phyloP scores from a whole-genome alignment of 2,797 vertebrate genomes.

The Periophthalmus magnuspinnatus region DNA sequence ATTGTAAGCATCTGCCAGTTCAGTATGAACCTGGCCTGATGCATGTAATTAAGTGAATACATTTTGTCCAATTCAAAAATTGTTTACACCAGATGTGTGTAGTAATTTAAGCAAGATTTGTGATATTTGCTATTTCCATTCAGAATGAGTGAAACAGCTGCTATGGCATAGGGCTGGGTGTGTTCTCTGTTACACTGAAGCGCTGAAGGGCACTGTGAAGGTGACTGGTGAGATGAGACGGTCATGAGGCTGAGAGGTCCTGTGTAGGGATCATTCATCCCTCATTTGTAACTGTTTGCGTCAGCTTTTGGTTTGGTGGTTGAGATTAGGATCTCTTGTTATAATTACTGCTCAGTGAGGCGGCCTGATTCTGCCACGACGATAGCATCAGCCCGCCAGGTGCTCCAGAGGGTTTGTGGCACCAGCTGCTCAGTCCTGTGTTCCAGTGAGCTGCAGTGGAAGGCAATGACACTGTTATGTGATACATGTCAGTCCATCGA shows the following conservation, averaged over 20 bases:
- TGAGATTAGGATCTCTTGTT: conserved; percentile 69
- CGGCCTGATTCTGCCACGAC: conserved; percentile 59
- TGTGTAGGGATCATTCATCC: conserved; percentile 23
- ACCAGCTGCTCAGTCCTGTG: conserved; percentile 60
- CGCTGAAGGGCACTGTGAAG: conserved; percentile 56
- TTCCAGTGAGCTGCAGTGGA: conserved; percentile 49
- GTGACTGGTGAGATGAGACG: conserved; percentile 38
- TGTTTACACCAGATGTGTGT: conserved; percentile 19
- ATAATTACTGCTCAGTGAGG: conserved; percentile 66
- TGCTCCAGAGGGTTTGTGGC: conserved; percentile 45
- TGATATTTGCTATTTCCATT: conserved; percentile 4
- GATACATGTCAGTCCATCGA: conserved; percentile 49
- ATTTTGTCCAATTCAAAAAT: conserved; percentile 15
- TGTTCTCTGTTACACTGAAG: conserved; percentile 8
- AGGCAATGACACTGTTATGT: conserved; percentile 32
- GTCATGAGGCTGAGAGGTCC: conserved; percentile 19
- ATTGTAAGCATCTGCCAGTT: conserved; percentile 32
- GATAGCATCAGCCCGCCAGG: conserved; percentile 65
- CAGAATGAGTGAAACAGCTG: conserved; percentile 3
- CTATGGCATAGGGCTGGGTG: not conserved
- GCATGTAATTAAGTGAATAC: conserved; percentile 14
- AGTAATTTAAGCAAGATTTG: conserved; percentile 13
- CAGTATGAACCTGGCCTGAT: conserved; percentile 14
- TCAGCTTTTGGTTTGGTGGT: conserved; percentile 34
- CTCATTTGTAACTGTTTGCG: conserved; percentile 1